Conservation (phyloP, 2,797 vertebrate species). For the Ctenopoma kingsleyae region DNA sequence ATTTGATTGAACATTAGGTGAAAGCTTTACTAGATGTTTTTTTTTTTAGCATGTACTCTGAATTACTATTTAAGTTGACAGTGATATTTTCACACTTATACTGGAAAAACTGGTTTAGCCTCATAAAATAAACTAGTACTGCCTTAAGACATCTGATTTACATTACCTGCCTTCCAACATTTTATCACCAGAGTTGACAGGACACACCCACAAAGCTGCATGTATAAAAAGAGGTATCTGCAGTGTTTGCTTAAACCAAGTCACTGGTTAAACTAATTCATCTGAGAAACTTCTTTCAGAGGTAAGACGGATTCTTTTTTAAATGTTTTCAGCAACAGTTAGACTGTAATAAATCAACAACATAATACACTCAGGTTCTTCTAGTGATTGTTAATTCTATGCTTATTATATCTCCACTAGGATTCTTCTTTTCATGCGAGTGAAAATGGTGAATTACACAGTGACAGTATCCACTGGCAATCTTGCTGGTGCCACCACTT, state of each 20-base stretch:
- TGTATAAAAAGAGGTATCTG: conserved; percentile 12
- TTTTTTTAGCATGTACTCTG: too few species aligned
- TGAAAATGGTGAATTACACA: conserved; percentile 57
- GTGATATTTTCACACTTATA: too few species aligned
- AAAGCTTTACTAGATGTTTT: too few species aligned
- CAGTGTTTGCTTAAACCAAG: not conserved
- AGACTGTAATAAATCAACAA: not conserved
- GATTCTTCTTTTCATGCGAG: not conserved
- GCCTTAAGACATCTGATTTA: too few species aligned
- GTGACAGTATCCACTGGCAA: conserved; percentile 43
- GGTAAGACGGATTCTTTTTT: conserved; percentile 26
- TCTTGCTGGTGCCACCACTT: not conserved
- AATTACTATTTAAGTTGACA: too few species aligned
- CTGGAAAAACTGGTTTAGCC: not conserved
- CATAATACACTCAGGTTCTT: not conserved
- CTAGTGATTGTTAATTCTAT: not conserved
- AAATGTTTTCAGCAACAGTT: not conserved
- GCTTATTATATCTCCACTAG: not conserved
- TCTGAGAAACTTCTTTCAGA: not conserved
- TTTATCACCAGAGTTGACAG: not conserved
- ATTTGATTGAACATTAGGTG: too few species aligned
- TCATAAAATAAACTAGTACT: not conserved
- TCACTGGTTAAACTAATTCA: not conserved
- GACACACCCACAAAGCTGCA: conserved; percentile 14
- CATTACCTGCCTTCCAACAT: not conserved